Base-by-base conservation (phyloP, 2,113 vertebrate species). In the Lipophrys pholis region DNA sequence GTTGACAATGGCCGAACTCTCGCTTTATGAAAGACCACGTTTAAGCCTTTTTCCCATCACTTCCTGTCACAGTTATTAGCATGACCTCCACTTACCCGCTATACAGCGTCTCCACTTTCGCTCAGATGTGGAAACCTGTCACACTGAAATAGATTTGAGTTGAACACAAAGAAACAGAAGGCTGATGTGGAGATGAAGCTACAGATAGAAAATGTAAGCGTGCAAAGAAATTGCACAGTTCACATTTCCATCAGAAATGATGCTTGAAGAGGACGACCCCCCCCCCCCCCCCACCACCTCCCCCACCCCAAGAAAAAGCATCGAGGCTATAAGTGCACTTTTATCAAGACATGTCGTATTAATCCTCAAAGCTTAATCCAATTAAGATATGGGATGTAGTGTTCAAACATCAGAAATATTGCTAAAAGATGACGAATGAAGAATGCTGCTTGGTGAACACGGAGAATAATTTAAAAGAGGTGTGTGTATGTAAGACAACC, bases 331-430 rank as follows among this genome's bases (percentile, higher is more conserved):
- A 45, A 12, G 43, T 45, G 9, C 14, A 45, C 11, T 6, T 45
- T 12, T 12, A 45, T 11, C 43, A 45, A 45, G 6, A 45, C 43
- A 45, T 45, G 43, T 12, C 11, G 45, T 7, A 7, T 48, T 12
- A 42, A 56, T 9, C 39, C 46, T 14, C 4, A 0, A 14, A 52
- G 12, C 52, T 56, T 30, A 54, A 48, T 30, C 40, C 14, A 11
- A 54, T 46, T n/a, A 69, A 41, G 7, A 7, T 38, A 4, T 5
- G 8, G 61, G 7, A 45, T 6, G 10, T 50, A 57, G 21, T 35
- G 50, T 67, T 78, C 51, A 8, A 43, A 52, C 49, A 60, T 45
- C 15, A 36, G 55, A 48, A 5, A 17, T 66, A 38, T 17, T 15
- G 9, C 16, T 3, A 73, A 56, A 62, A 62, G 21, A n/a, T n/a